phyloP scores from a whole-genome alignment of 2,113 vertebrate species.

The Meleagris gallopavo region DNA sequence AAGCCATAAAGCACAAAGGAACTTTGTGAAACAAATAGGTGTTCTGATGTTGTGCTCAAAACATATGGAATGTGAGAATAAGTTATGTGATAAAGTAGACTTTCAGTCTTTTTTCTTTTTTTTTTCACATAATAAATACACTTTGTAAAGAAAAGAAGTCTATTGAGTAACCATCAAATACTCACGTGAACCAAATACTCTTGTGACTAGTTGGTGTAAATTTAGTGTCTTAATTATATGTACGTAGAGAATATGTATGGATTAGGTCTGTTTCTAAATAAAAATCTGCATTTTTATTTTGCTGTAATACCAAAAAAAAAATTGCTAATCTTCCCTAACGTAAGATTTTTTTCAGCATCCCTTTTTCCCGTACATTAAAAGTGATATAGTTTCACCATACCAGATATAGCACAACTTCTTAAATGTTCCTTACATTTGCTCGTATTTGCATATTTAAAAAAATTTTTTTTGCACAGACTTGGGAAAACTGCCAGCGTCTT shows the following conservation, averaged over 20 bases:
- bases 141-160: neutral
- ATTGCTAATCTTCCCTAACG: neutral
- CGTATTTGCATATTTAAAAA: neutral
- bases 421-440: neutral
- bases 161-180: neutral
- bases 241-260: neutral
- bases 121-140: neutral
- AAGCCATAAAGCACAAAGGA: neutral
- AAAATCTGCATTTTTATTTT: neutral
- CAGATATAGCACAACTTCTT: neutral
- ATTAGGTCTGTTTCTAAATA: neutral
- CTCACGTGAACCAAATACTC: neutral
- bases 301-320: neutral
- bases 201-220: neutral
- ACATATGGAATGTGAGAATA: neutral
- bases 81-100: neutral
- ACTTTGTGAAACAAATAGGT: neutral
- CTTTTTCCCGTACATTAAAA: neutral
- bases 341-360: neutral
- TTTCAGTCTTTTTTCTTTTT: neutral
- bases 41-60: neutral
- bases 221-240: neutral
- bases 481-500: neutral
- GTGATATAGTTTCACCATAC: fast-evolving
- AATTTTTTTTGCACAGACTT: neutral